Percentiles rank a stretch among this genome's conserved stretches.
These are phyloP conservation scores for Parnassius glacialis DNA, from an alignment of 2,888 invertebrate genomes.

Conservation along the genomic window DNA sequence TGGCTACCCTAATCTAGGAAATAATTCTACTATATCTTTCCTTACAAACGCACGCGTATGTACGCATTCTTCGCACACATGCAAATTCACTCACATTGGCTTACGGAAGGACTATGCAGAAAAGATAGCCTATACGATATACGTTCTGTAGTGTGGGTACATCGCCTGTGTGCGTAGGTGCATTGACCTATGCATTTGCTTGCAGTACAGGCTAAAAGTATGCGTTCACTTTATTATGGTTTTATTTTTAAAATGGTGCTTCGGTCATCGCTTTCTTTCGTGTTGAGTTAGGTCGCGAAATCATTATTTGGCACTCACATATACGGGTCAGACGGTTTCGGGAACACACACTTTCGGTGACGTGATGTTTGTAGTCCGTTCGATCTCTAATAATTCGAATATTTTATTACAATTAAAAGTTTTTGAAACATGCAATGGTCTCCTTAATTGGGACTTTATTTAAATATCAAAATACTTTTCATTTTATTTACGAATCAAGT, in stretches of 20 bases:
- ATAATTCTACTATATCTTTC: constrained; percentile 79
- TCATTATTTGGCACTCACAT: constrained; percentile 41
- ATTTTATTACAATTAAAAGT: no score
- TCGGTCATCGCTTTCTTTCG: constrained; percentile 64
- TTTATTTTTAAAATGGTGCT: constrained; percentile 77
- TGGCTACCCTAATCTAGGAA: constrained; percentile 64
- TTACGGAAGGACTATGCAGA: constrained; percentile 48
- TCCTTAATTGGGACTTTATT: no score
- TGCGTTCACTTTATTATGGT: constrained; percentile 80
- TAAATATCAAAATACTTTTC: no score
- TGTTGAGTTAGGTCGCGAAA: constrained; percentile 74
- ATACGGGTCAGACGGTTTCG: constrained; percentile 43
- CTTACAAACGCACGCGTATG: constrained; percentile 65
- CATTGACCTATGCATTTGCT: constrained; percentile 78
- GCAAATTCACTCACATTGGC: constrained; percentile 73
- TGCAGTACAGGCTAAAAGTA: constrained; percentile 79
- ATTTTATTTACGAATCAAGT: no score
- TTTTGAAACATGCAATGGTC: no score
- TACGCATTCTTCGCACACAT: constrained; percentile 79
- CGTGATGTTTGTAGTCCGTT: background rate
- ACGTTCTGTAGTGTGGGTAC: constrained; percentile 39
- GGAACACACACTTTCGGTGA: constrained; percentile 9
- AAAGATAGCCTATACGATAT: constrained; percentile 42
- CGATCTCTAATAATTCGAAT: constrained; percentile 1
- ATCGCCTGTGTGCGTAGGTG: constrained; percentile 61